These are phyloP conservation scores for Spodoptera picta DNA, from an alignment of 2,888 invertebrate genomes.

Conservation along the genomic window DNA sequence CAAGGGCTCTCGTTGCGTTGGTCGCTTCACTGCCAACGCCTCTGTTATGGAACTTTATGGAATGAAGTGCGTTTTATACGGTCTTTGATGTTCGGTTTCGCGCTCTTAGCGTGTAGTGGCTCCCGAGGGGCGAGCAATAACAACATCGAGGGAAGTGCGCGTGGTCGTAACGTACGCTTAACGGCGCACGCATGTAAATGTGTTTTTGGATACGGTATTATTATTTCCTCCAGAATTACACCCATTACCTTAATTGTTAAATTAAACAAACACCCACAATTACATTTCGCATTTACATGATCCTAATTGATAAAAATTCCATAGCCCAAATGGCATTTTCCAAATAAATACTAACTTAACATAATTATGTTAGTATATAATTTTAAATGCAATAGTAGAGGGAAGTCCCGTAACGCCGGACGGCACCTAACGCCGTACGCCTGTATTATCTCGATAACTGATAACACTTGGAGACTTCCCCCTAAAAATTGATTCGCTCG, in stretches of 20 bases:
- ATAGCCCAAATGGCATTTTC: no score
- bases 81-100: slow-evolving; percentile 85
- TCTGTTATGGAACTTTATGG: slow-evolving; percentile 83
- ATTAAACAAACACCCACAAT: slow-evolving; percentile 9
- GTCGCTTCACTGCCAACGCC: slow-evolving; percentile 73
- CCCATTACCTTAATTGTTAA: slow-evolving; percentile 18
- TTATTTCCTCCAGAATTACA: slow-evolving; percentile 38
- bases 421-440: no score
- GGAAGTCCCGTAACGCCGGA: no score
- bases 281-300: no score
- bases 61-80: slow-evolving; percentile 85
- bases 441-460: no score
- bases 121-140: slow-evolving; percentile 79
- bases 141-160: slow-evolving; percentile 76
- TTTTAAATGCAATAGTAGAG: no score
- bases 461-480: no score
- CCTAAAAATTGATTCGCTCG: no score
- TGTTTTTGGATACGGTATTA: slow-evolving; percentile 52
- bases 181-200: slow-evolving; percentile 70
- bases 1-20: slow-evolving; percentile 70
- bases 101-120: slow-evolving; percentile 79
- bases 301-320: no score
- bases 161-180: slow-evolving; percentile 70
- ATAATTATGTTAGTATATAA: no score
- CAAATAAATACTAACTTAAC: no score